These are phyloP conservation scores for Colistium nudipinnis DNA, from an alignment of 2,113 vertebrate species.

Conservation along the genomic window DNA sequence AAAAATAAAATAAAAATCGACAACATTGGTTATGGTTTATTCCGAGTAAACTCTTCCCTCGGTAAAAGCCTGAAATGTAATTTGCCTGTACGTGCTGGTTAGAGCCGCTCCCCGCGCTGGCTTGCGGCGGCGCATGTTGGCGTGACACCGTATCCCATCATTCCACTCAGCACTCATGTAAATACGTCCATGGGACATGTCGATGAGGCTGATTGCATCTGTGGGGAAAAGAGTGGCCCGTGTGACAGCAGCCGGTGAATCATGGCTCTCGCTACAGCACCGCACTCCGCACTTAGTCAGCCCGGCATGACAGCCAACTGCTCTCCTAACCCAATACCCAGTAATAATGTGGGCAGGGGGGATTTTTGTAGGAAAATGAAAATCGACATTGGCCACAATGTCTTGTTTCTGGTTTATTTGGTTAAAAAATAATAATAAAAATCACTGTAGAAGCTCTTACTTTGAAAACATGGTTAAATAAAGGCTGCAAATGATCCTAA, in stretches of 20 bases:
- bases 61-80: neutral
- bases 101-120: neutral
- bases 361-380: conserved; percentile 9
- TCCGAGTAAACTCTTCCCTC: neutral
- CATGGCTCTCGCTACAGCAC: conserved; percentile 22
- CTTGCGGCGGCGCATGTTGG: neutral
- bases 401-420: conserved; percentile 5
- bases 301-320: conserved; percentile 35
- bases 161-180: conserved; percentile 33
- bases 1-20: too few species aligned
- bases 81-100: neutral
- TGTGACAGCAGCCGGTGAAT: conserved; percentile 35
- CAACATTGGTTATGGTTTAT: neutral
- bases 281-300: conserved; percentile 30
- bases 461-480: conserved; percentile 4
- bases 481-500: neutral
- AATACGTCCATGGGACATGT: conserved; percentile 38
- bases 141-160: conserved; percentile 6
- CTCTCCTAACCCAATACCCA: conserved; percentile 24
- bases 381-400: conserved; percentile 1
- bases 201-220: conserved; percentile 39
- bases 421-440: neutral
- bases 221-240: neutral
- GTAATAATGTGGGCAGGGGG: conserved; percentile 15
- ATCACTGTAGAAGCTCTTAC: conserved; percentile 4